Evolutionary conservation across 1,140 invertebrate species (phyloP).

Genomic region (Cepaea nemoralis): DNA sequence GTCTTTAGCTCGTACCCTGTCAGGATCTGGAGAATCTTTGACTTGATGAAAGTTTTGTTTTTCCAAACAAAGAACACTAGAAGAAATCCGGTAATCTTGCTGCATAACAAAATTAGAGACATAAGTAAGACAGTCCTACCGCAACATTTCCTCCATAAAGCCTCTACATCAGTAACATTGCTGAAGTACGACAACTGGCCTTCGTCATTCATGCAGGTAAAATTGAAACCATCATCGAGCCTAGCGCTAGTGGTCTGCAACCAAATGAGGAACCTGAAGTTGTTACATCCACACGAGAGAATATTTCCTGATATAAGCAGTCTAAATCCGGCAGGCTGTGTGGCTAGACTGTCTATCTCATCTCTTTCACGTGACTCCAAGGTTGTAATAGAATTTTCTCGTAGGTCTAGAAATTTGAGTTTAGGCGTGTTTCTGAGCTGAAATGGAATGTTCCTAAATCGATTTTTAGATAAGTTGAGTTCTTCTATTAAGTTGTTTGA

Average conservation of each 20-base stretch:
- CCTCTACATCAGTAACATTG: not conserved
- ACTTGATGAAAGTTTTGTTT: not conserved
- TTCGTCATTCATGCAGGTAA: not conserved
- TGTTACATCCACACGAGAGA: conserved; percentile 5
- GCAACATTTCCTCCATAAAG: conserved; percentile 20
- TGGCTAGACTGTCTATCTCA: not conserved
- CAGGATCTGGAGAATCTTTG: not conserved
- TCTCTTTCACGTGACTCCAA: not conserved
- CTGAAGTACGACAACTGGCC: not conserved
- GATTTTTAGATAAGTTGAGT: not conserved
- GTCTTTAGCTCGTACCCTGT: not conserved
- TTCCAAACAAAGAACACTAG: not conserved
- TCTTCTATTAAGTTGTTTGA: not conserved
- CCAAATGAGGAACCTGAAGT: not conserved
- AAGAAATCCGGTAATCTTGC: not conserved
- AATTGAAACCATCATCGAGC: conserved; percentile 6
- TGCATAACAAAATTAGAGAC: not conserved
- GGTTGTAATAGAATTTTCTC: not conserved
- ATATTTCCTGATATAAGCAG: conserved; percentile 10
- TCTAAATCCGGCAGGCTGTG: not conserved
- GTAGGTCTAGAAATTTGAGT: not conserved
- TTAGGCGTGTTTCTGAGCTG: not conserved
- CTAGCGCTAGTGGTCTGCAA: not conserved
- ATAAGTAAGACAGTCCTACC: not conserved
- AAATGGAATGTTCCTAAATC: conserved; percentile 12